Evolutionary conservation across 2,888 invertebrate genomes (phyloP).

Genomic region (Drosophila sordidapex): DNA sequence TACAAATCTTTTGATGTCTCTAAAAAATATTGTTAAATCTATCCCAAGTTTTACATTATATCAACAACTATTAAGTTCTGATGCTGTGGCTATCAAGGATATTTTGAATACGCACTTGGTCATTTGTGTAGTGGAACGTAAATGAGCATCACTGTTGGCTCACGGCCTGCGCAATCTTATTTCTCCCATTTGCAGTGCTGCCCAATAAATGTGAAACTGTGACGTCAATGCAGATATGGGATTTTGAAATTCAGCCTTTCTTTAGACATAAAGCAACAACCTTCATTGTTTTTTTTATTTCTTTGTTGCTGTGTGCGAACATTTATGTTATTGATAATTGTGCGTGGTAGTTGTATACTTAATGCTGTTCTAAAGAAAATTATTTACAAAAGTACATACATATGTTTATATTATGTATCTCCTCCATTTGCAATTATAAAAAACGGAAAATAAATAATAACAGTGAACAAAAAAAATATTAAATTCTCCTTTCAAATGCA

Average conservation of each 20-base stretch:
- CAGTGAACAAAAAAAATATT: neutral
- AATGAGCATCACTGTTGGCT: neutral
- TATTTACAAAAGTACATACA: neutral
- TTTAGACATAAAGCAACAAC: slow-evolving; percentile 3
- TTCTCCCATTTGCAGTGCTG: slow-evolving; percentile 10
- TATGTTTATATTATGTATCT: neutral
- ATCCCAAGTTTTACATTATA: neutral
- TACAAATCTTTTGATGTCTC: neutral
- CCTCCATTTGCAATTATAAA: neutral
- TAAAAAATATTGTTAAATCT: neutral
- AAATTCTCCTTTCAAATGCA: neutral
- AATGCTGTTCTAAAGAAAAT: neutral
- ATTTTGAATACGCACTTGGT: neutral
- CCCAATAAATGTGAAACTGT: slow-evolving; percentile 17
- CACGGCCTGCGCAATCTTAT: neutral
- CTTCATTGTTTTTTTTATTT: slow-evolving; percentile 16
- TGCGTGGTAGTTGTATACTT: slow-evolving; percentile 9
- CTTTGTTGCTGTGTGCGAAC: slow-evolving; percentile 12
- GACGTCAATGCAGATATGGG: slow-evolving; percentile 24
- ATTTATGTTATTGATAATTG: slow-evolving; percentile 2
- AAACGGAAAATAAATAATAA: neutral
- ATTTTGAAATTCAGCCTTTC: neutral
- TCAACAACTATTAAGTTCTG: neutral
- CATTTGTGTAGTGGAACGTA: neutral
- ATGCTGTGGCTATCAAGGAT: neutral